phyloP scores from a whole-genome alignment of 2,113 vertebrate species.

The Astur gentilis region DNA sequence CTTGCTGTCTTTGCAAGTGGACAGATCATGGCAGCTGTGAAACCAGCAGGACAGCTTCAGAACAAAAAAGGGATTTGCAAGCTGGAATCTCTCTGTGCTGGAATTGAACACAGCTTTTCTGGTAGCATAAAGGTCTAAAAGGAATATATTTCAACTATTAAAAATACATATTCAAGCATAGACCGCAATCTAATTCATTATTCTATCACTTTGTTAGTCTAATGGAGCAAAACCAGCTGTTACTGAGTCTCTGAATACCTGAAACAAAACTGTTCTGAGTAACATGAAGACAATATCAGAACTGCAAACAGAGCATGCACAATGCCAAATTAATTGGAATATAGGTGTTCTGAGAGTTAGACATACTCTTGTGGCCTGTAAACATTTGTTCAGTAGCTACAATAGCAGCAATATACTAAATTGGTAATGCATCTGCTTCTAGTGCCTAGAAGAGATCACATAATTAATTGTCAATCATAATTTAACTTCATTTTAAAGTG shows the following conservation, averaged over 20 bases:
- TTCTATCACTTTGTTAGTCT: conserved; percentile 53
- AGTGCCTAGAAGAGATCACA: neutral
- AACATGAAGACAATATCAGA: conserved; percentile 25
- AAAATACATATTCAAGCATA: neutral
- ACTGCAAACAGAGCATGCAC: neutral
- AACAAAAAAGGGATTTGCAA: neutral
- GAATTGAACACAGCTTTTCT: neutral
- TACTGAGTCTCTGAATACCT: conserved; percentile 38
- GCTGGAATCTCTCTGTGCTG: neutral
- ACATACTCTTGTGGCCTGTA: conserved; percentile 18
- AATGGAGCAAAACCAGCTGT: conserved; percentile 58
- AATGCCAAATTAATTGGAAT: conserved; percentile 61
- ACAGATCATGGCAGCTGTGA: neutral
- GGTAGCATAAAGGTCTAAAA: neutral
- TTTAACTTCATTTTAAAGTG: conserved; percentile 4
- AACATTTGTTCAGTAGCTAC: conserved; percentile 49
- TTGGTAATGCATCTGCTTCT: conserved; percentile 32
- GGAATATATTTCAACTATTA: neutral
- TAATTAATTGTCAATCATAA: conserved; percentile 54
- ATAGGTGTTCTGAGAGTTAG: conserved; percentile 33
- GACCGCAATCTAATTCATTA: conserved; percentile 34
- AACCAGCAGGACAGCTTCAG: neutral
- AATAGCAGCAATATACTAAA: conserved; percentile 35
- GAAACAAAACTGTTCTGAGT: conserved; percentile 40
- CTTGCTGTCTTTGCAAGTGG: neutral